Evolutionary conservation across 2,113 vertebrate species (phyloP), one percentile per base, ranked within the genome.

Genomic region (Callorhinus ursinus): DNA sequence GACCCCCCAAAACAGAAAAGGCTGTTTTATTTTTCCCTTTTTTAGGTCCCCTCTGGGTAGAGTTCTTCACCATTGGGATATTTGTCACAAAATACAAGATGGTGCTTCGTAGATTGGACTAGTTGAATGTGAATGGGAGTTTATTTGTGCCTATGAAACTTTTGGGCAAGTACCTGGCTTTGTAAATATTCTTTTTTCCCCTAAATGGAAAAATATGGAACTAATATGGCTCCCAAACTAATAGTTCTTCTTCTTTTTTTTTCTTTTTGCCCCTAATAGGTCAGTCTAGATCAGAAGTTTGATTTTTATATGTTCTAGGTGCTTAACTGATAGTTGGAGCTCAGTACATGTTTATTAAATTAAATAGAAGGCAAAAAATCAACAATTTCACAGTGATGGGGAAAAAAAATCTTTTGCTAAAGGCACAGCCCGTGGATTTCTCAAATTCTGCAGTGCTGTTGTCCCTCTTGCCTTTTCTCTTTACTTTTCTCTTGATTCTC

Each of bases 1-100:
- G 87, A 88, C 33, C 5, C 3, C 13, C 77, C 33, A 39, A 93
- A 97, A 92, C 69, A 98, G 83, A 98, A 93, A 96, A 94, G 36
- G 5, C 72, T 83, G 14, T 61, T 96, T 95, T 63, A 76, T 80
- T 71, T 91, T 92, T 90, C 42, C 76, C 22, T 89, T 80, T 22
- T 76, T 63, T 94, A 39, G 90, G 11, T 51, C 39, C 22, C 67
- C 33, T 31, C 18, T 91, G 36, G 74, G 15, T 81, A 91, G 80
- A 71, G 28, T 59, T 90, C 53, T 80, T 94, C 39, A 12, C 63
- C 4, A 4, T 77, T 85, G 55, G 83, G 33, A n/a, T 86, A 92
- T 79, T 90, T 90, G 57, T 88, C 95, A 39, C 2, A 61, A 49
- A 95, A n/a, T 69, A 76, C 59, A 94, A 94, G 46, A 26, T 92